Base-by-base conservation (phyloP, 1,140 invertebrate genomes). In the Wiebesia pumilae region DNA sequence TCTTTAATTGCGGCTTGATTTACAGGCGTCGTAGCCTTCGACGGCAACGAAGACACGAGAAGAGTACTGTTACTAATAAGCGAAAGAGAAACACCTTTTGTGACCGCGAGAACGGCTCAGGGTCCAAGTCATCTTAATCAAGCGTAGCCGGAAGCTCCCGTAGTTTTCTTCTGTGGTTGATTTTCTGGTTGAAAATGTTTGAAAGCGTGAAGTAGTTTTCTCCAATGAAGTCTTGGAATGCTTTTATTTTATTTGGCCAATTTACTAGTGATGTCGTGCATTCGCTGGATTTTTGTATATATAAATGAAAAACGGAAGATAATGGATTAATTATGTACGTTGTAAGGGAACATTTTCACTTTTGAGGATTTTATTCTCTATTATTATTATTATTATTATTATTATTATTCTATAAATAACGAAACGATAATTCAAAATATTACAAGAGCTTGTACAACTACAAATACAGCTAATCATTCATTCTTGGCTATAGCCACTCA, bases 1-100 rank as follows among this genome's bases (percentile, higher is more conserved):
- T 92, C 91, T 93, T 93, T 94, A 93, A 94, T 94, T 94, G 92
- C 92, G 90, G 91, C 91, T 92, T 91, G 90, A 92, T 93, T 93
- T 92, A 90, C 90, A 90, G 89, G 88, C 87, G 84, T 86, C 85
- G 87, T n/a, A 14, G 69, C 9, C 58, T 24, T 79, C 83, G 87
- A 54, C 83, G 86, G 62, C 58, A 19, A 9, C 30, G 24, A 65
- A 62, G 71, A 16, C 4, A 14, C 19, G 35, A 33, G 27, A 1
- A 16, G 16, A 40, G 19, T 27, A 67, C 21, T 75, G 33, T 33
- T 47, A 30, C 71, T 84, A 84, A 84, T 84, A 65, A 75, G 73
- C 73, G 75, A 47, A 12, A 58, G 67, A 40, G 51, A 77, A 16
- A 73, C 67, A 83, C 62, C 81, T 83, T 78, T 58, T 16, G 67